Evolutionary conservation across 2,113 vertebrate species (phyloP).

Genomic region (Indicator maculatus): DNA sequence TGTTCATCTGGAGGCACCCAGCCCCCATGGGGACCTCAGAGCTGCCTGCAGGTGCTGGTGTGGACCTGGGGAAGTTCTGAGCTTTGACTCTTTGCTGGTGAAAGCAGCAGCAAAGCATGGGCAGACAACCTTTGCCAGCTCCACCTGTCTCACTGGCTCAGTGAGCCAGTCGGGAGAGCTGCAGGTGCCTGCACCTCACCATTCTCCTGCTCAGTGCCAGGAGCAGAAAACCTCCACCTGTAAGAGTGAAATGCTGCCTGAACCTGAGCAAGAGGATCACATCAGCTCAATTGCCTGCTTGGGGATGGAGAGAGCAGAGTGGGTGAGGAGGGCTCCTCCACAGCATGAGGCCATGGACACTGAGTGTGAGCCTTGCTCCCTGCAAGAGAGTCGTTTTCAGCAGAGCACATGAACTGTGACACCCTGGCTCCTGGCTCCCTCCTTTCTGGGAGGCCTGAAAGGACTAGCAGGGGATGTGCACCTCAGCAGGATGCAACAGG

Average conservation of each 20-base stretch:
- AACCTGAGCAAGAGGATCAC: accelerated
- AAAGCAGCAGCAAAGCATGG: neutral
- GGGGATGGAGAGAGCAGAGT: neutral
- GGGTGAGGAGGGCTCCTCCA: neutral
- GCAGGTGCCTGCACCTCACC: accelerated
- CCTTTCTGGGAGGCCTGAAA: neutral
- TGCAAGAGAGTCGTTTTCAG: neutral
- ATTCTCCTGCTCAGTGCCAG: neutral
- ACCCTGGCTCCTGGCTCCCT: neutral
- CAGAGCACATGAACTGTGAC: neutral
- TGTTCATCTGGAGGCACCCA: neutral
- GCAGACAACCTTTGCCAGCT: neutral
- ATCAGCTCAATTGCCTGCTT: accelerated
- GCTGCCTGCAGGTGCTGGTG: neutral
- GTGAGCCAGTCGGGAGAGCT: neutral
- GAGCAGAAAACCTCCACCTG: neutral
- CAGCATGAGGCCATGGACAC: accelerated
- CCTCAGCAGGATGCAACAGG: accelerated
- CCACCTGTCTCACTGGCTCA: neutral
- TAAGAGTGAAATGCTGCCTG: neutral
- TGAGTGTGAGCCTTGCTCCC: neutral
- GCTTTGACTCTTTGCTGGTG: neutral
- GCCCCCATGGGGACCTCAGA: neutral
- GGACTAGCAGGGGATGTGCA: accelerated
- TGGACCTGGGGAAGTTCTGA: neutral